Conservation (phyloP, 2,113 vertebrate genomes). For the Dromiciops gliroides region DNA sequence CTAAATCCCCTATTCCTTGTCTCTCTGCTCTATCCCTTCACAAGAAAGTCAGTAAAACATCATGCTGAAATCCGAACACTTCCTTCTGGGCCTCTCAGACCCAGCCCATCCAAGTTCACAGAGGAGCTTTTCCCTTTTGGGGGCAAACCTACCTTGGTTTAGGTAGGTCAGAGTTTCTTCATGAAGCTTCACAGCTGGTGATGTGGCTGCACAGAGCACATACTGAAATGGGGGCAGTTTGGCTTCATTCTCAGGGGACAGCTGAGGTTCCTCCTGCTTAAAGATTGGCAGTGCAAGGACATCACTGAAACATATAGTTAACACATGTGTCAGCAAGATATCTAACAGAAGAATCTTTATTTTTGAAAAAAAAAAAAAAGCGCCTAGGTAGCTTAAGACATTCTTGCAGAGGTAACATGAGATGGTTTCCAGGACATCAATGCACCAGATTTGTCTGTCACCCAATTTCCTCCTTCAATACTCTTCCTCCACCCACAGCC, state of each 20-base stretch:
- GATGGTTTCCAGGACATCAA: neutral
- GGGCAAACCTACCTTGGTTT: conserved; percentile 92
- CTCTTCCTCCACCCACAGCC: neutral
- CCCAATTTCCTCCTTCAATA: neutral
- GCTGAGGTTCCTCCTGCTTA: conserved; percentile 90
- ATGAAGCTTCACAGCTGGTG: conserved; percentile 93
- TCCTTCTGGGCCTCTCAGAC: neutral
- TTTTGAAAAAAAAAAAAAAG: neutral
- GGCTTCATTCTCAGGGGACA: conserved; percentile 85
- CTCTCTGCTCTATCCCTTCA: neutral
- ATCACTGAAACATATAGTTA: conserved; percentile 86
- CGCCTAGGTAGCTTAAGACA: neutral
- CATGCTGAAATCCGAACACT: neutral
- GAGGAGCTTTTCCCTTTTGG: neutral
- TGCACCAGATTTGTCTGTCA: neutral
- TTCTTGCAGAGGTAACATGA: neutral
- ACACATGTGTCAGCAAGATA: conserved; percentile 7
- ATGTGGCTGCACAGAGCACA: conserved; percentile 92
- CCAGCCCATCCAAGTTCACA: neutral
- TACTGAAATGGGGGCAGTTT: conserved; percentile 90
- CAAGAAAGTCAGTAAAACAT: neutral
- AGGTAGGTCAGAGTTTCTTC: conserved; percentile 96
- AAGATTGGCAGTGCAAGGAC: conserved; percentile 92
- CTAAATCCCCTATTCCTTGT: neutral
- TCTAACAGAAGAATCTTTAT: neutral